A percentile compares a stretch with the other conserved stretches of the same genome.
Conservation (phyloP, 2,797 vertebrate species). For the Esox masquinongy region DNA sequence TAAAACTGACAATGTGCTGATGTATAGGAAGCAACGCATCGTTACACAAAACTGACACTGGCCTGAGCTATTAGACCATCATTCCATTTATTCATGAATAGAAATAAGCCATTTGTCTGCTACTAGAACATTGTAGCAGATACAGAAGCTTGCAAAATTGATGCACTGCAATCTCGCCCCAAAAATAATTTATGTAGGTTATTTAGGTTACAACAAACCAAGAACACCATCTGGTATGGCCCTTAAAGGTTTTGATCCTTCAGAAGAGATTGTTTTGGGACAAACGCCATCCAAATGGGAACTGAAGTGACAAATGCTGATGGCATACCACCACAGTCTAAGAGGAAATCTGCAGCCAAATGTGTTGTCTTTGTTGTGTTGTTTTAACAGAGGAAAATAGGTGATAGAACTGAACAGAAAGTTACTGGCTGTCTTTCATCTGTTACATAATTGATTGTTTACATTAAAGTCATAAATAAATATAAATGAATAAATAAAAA, state of each 20-base stretch:
- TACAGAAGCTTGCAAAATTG: slow-evolving; percentile 51
- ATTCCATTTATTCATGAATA: too few species aligned
- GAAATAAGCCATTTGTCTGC: too few species aligned
- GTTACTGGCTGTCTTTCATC: too few species aligned
- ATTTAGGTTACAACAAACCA: slow-evolving; percentile 36
- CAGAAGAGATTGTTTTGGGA: slow-evolving; percentile 44
- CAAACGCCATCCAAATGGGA: slow-evolving; percentile 47
- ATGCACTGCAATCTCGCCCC: slow-evolving; percentile 46
- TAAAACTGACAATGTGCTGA: too few species aligned
- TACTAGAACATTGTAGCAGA: slow-evolving; percentile 12
- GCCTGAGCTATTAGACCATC: too few species aligned
- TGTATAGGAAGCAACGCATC: too few species aligned
- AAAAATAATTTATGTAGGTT: slow-evolving; percentile 34
- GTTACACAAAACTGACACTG: too few species aligned
- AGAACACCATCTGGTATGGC: slow-evolving; percentile 35
- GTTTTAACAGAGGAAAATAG: slow-evolving; percentile 29
- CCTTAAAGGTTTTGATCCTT: slow-evolving; percentile 66
- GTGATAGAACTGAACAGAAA: too few species aligned
- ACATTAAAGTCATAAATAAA: too few species aligned
- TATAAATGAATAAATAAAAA: too few species aligned
- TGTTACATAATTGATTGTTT: too few species aligned
- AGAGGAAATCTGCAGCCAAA: slow-evolving; percentile 45
- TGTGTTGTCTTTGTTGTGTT: slow-evolving; percentile 23
- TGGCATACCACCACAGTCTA: slow-evolving; percentile 19
- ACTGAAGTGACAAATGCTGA: slow-evolving; percentile 53